Evolutionary conservation across 1,140 invertebrate genomes (phyloP).

Genomic region (Zaprionus camerounensis): DNA sequence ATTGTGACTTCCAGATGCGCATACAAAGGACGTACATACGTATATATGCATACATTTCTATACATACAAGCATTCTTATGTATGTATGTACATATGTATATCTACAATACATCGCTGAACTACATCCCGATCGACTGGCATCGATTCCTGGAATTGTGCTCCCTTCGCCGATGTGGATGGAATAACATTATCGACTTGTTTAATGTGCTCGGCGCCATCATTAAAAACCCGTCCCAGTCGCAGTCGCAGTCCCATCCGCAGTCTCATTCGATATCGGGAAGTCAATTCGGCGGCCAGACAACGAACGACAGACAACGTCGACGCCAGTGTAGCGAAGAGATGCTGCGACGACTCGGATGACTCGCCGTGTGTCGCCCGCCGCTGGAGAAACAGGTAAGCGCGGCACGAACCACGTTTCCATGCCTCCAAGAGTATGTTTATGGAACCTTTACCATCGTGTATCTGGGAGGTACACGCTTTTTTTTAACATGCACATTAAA

Average conservation of each 20-base stretch:
- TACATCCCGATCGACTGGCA: slow-evolving; percentile 39
- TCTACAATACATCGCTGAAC: slow-evolving; percentile 25
- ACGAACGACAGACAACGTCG: slow-evolving; percentile 47
- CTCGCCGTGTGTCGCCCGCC: slow-evolving; percentile 14
- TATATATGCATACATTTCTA: not conserved
- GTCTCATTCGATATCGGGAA: slow-evolving; percentile 53
- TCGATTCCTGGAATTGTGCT: slow-evolving; percentile 75
- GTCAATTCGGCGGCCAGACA: slow-evolving; percentile 59
- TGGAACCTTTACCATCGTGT: slow-evolving; percentile 61
- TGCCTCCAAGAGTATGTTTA: slow-evolving; percentile 64
- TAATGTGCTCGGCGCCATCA: slow-evolving; percentile 79
- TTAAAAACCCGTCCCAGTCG: slow-evolving; percentile 74
- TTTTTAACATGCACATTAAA: slow-evolving; percentile 35
- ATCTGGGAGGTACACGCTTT: slow-evolving; percentile 54
- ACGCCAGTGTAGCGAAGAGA: slow-evolving; percentile 19
- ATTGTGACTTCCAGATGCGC: not conserved
- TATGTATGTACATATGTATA: slow-evolving; percentile 2
- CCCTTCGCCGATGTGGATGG: slow-evolving; percentile 64
- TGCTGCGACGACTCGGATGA: slow-evolving; percentile 14
- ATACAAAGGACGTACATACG: not conserved
- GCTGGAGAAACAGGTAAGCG: slow-evolving; percentile 50
- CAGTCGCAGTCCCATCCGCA: slow-evolving; percentile 46
- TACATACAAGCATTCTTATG: not conserved
- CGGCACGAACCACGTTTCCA: slow-evolving; percentile 65
- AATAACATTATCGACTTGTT: slow-evolving; percentile 79